phyloP scores from a whole-genome alignment of 2,888 invertebrate species.

The Scaptodrosophila latifasciaeformis region DNA sequence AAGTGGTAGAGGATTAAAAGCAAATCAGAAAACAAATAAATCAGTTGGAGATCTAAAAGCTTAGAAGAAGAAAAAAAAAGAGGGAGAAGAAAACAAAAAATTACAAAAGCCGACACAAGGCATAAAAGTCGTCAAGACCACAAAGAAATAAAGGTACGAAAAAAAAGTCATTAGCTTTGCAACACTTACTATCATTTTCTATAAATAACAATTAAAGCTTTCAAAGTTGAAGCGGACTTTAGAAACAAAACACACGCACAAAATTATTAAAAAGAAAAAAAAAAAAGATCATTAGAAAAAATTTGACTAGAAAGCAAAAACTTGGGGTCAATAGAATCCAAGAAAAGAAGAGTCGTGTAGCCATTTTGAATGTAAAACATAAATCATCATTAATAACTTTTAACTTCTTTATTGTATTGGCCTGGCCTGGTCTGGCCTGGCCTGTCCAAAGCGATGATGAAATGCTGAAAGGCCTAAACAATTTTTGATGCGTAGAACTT shows the following conservation, averaged over 20 bases:
- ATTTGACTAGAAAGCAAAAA: conserved; percentile 56
- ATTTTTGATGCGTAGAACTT: conserved; percentile 8
- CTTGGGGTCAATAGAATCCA: conserved; percentile 62
- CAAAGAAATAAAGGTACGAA: neutral
- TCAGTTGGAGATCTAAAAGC: conserved; percentile 37
- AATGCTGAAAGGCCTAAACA: neutral
- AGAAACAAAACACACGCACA: conserved; percentile 28
- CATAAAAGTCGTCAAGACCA: neutral
- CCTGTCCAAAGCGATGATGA: neutral
- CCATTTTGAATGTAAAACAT: conserved; percentile 27
- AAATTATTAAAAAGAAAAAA: conserved; percentile 13
- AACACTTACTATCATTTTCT: conserved; percentile 63
- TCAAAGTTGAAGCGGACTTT: neutral
- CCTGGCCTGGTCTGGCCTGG: too few relatives aligned
- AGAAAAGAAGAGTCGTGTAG: neutral
- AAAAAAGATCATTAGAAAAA: neutral
- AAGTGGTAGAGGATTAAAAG: conserved; percentile 22
- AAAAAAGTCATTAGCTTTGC: conserved; percentile 57
- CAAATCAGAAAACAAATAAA: conserved; percentile 50
- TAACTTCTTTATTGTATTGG: neutral
- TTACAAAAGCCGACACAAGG: conserved; percentile 16
- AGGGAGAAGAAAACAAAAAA: neutral
- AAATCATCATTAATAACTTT: conserved; percentile 46
- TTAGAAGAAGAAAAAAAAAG: conserved; percentile 6
- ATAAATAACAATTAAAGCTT: conserved; percentile 62